Percentiles rank a stretch among this genome's conserved stretches.
Evolutionary conservation across 2,797 vertebrate species (phyloP).

Genomic region (Lophura swinhoii): DNA sequence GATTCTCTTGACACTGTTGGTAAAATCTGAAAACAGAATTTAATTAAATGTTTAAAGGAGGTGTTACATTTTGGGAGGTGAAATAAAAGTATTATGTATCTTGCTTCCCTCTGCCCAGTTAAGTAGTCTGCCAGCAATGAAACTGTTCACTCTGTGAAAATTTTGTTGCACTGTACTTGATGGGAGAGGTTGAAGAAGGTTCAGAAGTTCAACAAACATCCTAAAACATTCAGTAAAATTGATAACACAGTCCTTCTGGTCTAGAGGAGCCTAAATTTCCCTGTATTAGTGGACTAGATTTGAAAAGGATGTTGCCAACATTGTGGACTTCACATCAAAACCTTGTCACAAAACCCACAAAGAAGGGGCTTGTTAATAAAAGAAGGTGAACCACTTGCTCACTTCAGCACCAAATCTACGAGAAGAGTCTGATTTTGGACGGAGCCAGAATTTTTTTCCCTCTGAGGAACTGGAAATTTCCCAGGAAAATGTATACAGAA

Average conservation of each 20-base stretch:
- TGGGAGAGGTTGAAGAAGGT: neutral
- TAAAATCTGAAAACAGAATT: neutral
- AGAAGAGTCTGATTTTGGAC: neutral
- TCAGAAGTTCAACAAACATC: neutral
- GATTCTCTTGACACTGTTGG: neutral
- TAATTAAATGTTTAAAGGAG: neutral
- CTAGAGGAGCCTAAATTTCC: neutral
- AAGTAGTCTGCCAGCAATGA: neutral
- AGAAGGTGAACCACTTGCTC: neutral
- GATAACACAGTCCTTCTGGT: rapidly evolving
- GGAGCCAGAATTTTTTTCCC: neutral
- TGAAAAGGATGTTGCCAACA: neutral
- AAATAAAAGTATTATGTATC: neutral
- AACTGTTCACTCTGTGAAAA: neutral
- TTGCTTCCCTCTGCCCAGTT: neutral
- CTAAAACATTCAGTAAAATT: neutral
- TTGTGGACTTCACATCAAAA: neutral
- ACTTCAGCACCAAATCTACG: rapidly evolving
- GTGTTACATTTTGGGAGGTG: neutral
- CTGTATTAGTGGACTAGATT: neutral
- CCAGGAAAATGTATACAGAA: neutral
- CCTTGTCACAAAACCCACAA: neutral
- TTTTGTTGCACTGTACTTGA: rapidly evolving
- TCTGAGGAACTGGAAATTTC: neutral
- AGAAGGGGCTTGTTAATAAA: neutral